A percentile compares a stretch with the other conserved stretches of the same genome.
Evolutionary conservation across 2,113 vertebrate species (phyloP).

Genomic region (Hypomesus transpacificus): DNA sequence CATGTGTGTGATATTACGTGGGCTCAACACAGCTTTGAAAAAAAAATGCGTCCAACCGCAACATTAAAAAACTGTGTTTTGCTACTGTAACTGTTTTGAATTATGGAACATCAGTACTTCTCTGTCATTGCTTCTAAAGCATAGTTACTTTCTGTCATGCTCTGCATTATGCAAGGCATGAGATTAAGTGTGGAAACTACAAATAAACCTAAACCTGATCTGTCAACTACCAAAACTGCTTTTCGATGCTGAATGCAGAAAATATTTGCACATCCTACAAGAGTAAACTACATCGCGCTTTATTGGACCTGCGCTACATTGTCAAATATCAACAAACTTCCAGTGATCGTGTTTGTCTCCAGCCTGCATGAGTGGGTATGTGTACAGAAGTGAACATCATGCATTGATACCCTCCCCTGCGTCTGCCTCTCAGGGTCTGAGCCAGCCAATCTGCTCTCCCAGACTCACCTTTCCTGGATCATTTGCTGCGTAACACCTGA

Average conservation of each 20-base stretch:
- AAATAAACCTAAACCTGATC: background rate
- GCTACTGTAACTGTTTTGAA: constrained; percentile 57
- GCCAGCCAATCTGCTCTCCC: constrained; percentile 59
- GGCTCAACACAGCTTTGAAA: constrained; percentile 42
- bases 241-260: background rate
- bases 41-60: constrained; percentile 50
- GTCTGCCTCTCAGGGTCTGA: constrained; percentile 20
- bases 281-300: background rate
- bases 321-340: background rate
- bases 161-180: constrained; percentile 10
- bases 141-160: constrained; percentile 2
- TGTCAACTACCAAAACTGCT: background rate
- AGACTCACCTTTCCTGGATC: constrained; percentile 67
- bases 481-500: constrained; percentile 77
- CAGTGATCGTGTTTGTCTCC: constrained; percentile 10
- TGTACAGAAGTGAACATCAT: constrained; percentile 30
- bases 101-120: constrained; percentile 28
- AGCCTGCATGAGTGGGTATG: constrained; percentile 11
- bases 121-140: constrained; percentile 19
- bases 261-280: background rate
- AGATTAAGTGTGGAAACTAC: background rate
- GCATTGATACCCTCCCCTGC: constrained; percentile 28
- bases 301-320: background rate
- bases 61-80: constrained; percentile 10
- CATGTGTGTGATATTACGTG: constrained; percentile 62